Conservation (phyloP, 1,140 invertebrate species). For the Penaeus chinensis region DNA sequence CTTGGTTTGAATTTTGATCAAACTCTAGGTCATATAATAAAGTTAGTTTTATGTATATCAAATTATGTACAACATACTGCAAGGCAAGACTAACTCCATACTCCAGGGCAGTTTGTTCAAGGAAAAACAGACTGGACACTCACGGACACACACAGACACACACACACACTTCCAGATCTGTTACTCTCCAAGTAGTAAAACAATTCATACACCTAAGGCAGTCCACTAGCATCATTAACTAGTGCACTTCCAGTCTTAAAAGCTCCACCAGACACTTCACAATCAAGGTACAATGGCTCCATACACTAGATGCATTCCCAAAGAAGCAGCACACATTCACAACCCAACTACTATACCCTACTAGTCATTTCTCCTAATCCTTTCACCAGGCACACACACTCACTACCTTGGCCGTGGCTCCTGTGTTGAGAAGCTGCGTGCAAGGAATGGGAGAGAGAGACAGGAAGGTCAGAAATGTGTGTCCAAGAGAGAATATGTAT, state of each 20-base stretch:
- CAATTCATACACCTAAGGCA: background rate
- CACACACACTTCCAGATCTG: background rate
- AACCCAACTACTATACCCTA: background rate
- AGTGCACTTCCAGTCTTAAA: background rate
- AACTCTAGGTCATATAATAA: no score
- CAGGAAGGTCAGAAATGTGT: no score
- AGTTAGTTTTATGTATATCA: no score
- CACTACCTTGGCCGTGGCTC: conserved; percentile 48
- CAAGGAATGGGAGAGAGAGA: conserved; percentile 20
- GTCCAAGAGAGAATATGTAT: no score
- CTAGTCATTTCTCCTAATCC: background rate
- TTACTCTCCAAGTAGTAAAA: background rate
- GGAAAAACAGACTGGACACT: background rate
- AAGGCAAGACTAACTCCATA: no score
- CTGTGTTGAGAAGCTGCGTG: conserved; percentile 34
- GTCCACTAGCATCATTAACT: background rate
- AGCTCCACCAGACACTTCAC: background rate
- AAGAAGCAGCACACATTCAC: no score
- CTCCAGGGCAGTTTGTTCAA: background rate
- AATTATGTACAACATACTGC: no score
- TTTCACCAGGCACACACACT: background rate
- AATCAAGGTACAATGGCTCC: background rate
- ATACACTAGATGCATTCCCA: no score
- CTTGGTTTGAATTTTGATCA: no score
- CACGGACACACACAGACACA: conserved; percentile 20